These are phyloP conservation scores for Xiphophorus hellerii DNA, from an alignment of 2,113 vertebrate genomes.

Conservation along the genomic window DNA sequence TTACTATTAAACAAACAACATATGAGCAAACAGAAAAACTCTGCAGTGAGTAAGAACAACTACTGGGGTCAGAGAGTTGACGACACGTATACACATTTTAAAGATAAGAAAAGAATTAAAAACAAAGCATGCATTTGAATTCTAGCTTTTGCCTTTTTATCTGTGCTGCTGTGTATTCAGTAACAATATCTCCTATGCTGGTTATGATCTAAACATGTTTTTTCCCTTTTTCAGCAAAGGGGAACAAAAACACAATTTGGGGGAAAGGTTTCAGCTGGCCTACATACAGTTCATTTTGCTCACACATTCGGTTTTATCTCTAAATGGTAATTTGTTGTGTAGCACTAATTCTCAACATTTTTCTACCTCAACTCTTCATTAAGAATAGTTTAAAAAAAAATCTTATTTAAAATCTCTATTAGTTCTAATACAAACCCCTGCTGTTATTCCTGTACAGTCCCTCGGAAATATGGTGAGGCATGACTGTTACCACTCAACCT, in stretches of 20 bases:
- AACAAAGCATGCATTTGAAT: conserved; percentile 4
- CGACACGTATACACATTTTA: conserved; percentile 9
- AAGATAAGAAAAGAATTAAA: conserved; percentile 7
- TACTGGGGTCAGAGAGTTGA: conserved; percentile 20
- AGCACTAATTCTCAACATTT: conserved; percentile 4
- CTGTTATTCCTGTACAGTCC: conserved; percentile 1
- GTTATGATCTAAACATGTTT: neutral
- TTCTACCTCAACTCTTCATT: neutral
- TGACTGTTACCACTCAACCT: conserved; percentile 28
- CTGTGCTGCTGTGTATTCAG: neutral
- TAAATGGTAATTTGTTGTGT: conserved; percentile 42
- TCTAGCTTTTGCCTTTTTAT: conserved; percentile 2
- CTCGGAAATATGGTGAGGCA: neutral
- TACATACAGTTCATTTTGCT: conserved; percentile 33
- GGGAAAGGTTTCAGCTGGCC: conserved; percentile 44
- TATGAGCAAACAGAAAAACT: conserved; percentile 42
- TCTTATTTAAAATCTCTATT: neutral
- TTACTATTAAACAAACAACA: conserved; percentile 40
- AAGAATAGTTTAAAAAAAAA: neutral
- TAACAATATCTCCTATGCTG: conserved; percentile 23
- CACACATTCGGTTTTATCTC: conserved; percentile 23
- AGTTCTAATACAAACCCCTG: neutral
- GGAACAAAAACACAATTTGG: conserved; percentile 39
- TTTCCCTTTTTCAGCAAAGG: conserved; percentile 5
- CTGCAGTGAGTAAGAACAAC: conserved; percentile 33